Percentiles rank a stretch among this genome's conserved stretches.
Evolutionary conservation across 2,888 invertebrate genomes (phyloP).

Genomic region (Eremobia ochroleuca): DNA sequence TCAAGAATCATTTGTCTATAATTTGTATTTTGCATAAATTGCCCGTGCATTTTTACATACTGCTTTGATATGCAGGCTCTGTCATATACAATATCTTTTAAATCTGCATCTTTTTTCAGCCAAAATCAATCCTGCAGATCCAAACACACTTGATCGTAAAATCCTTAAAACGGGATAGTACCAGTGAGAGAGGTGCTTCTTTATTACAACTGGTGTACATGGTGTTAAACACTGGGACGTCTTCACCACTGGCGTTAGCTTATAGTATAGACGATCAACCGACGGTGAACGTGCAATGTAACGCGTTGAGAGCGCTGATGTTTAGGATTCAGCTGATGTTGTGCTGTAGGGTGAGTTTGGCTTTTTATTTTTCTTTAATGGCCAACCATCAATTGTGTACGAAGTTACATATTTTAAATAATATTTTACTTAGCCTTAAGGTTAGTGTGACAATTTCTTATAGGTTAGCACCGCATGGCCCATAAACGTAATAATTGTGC

Average conservation of each 20-base stretch:
- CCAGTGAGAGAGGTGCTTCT: constrained; percentile 79
- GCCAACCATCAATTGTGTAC: too few relatives aligned
- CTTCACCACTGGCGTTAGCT: constrained; percentile 80
- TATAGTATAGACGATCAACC: constrained; percentile 68
- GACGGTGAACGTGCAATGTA: constrained; percentile 72
- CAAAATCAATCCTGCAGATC: constrained; percentile 81
- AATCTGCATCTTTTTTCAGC: constrained; percentile 71
- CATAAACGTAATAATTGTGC: too few relatives aligned
- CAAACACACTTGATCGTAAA: constrained; percentile 80
- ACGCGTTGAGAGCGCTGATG: constrained; percentile 84
- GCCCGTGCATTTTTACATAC: background rate
- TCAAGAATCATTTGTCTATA: background rate
- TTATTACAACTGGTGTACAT: constrained; percentile 82
- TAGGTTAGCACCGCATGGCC: too few relatives aligned
- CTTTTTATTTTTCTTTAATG: background rate
- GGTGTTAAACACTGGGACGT: constrained; percentile 77
- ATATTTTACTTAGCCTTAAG: too few relatives aligned
- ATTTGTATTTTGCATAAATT: background rate
- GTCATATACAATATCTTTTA: background rate
- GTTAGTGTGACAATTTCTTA: too few relatives aligned
- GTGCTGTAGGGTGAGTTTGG: constrained; percentile 81
- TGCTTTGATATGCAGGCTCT: background rate
- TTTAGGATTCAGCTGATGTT: constrained; percentile 85
- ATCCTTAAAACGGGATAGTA: constrained; percentile 79
- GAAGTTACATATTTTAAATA: too few relatives aligned